Percentiles rank a stretch among this genome's conserved stretches.
Evolutionary conservation across 2,797 vertebrate species (phyloP).

Genomic region (Lindbergichthys nudifrons): DNA sequence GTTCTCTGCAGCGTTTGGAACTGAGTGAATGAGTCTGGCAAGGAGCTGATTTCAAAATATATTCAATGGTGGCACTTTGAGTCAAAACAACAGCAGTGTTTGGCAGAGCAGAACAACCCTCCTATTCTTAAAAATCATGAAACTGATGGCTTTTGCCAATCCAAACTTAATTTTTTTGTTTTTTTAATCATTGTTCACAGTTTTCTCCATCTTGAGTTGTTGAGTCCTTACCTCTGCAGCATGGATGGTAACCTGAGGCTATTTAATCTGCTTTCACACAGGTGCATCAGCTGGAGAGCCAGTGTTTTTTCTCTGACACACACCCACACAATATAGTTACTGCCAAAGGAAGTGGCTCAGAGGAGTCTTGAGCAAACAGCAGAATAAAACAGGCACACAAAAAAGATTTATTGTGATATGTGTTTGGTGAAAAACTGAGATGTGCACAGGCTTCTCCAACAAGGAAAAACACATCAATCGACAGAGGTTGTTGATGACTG

Average conservation of each 20-base stretch:
- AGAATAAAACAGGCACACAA: constrained; percentile 7
- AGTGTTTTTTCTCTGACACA: constrained; percentile 23
- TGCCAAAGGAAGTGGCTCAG: constrained; percentile 17
- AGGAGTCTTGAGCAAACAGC: constrained; percentile 36
- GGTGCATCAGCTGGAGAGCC: constrained; percentile 34
- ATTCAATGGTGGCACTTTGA: not conserved
- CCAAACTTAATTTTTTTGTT: not conserved
- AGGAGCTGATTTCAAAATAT: not conserved
- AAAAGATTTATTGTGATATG: constrained; percentile 1
- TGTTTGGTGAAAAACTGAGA: not conserved
- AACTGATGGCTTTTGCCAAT: not conserved
- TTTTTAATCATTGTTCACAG: not conserved
- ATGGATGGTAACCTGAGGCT: constrained; percentile 33
- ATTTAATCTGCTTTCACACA: constrained; percentile 29
- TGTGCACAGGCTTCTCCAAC: not conserved
- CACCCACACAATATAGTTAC: constrained; percentile 11
- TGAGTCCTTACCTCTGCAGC: constrained; percentile 17
- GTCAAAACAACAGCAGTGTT: not conserved
- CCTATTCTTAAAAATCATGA: not conserved
- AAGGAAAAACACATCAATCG: not conserved
- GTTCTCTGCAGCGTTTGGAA: not conserved
- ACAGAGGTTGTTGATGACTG: not conserved
- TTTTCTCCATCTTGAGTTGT: constrained; percentile 11
- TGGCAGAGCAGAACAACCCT: not conserved
- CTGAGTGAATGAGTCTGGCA: not conserved